Evolutionary conservation across 2,888 invertebrate species (phyloP).

Genomic region (Pollenia amentaria): DNA sequence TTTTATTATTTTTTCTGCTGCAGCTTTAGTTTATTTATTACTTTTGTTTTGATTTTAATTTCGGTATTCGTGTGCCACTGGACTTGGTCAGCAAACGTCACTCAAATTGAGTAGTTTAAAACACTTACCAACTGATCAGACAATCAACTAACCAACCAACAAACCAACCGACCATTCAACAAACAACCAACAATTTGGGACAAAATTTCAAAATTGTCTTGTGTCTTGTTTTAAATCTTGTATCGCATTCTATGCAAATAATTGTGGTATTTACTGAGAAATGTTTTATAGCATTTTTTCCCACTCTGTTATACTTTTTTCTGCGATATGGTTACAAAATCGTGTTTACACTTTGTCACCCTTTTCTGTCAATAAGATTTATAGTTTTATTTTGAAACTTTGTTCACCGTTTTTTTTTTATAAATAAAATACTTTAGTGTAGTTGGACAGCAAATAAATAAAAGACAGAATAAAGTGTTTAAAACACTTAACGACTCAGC

Average conservation of each 20-base stretch:
- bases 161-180: neutral
- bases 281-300: conserved; percentile 32
- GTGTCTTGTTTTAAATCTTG: conserved; percentile 63
- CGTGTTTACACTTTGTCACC: conserved; percentile 84
- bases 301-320: conserved; percentile 34
- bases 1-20: conserved; percentile 14
- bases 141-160: conserved; percentile 12
- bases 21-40: conserved; percentile 50
- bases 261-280: conserved; percentile 53
- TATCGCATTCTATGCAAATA: conserved; percentile 71
- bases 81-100: conserved; percentile 66
- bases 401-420: conserved; percentile 24
- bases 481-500: conserved; percentile 24
- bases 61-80: conserved; percentile 47
- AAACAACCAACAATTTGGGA: conserved; percentile 56
- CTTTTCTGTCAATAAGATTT: conserved; percentile 83
- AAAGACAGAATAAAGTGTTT: conserved; percentile 55
- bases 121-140: conserved; percentile 38
- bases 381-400: conserved; percentile 73
- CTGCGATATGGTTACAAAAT: conserved; percentile 78
- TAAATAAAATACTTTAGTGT: conserved; percentile 45
- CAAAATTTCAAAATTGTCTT: conserved; percentile 70
- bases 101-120: conserved; percentile 71
- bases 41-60: conserved; percentile 16
- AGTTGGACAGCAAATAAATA: conserved; percentile 54